Evolutionary conservation across 2,888 invertebrate genomes (phyloP), one percentile per base, ranked within the genome.

Genomic region (Terebella lapidaria): DNA sequence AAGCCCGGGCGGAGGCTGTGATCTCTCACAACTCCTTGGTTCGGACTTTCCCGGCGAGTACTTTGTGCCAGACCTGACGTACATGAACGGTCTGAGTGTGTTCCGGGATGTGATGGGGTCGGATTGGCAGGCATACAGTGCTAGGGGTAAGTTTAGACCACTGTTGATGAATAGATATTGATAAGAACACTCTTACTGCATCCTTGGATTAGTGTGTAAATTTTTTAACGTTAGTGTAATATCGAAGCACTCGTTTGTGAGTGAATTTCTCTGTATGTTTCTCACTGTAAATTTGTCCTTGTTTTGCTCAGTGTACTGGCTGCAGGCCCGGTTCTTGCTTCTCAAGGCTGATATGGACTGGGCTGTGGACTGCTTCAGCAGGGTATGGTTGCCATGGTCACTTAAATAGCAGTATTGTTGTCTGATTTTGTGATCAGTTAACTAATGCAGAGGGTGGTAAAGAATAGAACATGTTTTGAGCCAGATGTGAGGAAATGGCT

Each of bases 271-370:
- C n/a, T n/a, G n/a, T n/a, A n/a, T n/a, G n/a, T n/a, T n/a, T n/a
- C n/a, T n/a, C n/a, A n/a, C n/a, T n/a, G n/a, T n/a, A 3, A 25
- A 25, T 58, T 26, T n/a, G 5, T 58, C 26, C n/a, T 58, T 52
- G 49, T 24, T 42, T 29, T 55, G 70, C 69, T 5, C 60, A 79
- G 79, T 74, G 20, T 71, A 70, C 45, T 79, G 78, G 78, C 60
- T 78, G 62, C 72, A 72, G 58, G 73, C 77, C 5, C 69, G 74
- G 30, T 75, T 72, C 59, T 65, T 64, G 47, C 66, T 74, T 45
- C 63, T 78, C n/a, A 70, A 71, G 54, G 73, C 72, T 35, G 70
- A 75, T 55, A 73, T 71, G 59, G 76, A 75, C 27, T 67, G 73
- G 51, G 78, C 78, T 24, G 65, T 73, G 1, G 67, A 58, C 54